Conservation (phyloP, 2,797 vertebrate genomes). For the Lepidocolaptes lacrymiger region DNA sequence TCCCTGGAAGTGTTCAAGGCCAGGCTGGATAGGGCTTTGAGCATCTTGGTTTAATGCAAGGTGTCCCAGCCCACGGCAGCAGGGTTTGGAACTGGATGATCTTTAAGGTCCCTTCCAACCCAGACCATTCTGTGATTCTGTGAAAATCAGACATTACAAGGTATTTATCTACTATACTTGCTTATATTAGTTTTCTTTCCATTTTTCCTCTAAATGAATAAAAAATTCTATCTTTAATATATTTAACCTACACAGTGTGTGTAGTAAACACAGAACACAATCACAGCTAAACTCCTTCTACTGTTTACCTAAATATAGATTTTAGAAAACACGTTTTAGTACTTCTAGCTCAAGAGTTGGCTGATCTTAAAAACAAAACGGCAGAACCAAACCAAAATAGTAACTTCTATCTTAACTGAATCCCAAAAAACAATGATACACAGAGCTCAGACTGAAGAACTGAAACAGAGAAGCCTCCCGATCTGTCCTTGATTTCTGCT, state of each 20-base stretch:
- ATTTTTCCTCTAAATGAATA: not conserved
- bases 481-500: not conserved
- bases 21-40: not conserved
- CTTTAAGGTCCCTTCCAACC: not conserved
- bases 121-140: not conserved
- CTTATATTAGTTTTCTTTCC: not conserved
- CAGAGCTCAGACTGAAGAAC: not conserved
- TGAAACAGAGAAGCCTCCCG: not conserved
- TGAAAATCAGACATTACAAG: not conserved
- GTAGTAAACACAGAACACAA: not conserved
- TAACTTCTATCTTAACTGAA: not conserved
- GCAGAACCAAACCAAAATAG: not conserved
- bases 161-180: not conserved
- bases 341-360: not conserved
- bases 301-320: not conserved
- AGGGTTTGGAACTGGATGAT: not conserved
- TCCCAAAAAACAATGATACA: not conserved
- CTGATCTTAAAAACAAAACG: not conserved
- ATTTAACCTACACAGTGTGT: not conserved
- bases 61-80: fast-evolving
- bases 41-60: no score
- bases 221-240: not conserved
- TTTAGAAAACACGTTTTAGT: not conserved
- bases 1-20: not conserved
- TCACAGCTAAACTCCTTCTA: not conserved